Percentiles rank a stretch among this genome's conserved stretches.
Evolutionary conservation across 2,113 vertebrate species (phyloP).

Genomic region (Herpetotheres cachinnans): DNA sequence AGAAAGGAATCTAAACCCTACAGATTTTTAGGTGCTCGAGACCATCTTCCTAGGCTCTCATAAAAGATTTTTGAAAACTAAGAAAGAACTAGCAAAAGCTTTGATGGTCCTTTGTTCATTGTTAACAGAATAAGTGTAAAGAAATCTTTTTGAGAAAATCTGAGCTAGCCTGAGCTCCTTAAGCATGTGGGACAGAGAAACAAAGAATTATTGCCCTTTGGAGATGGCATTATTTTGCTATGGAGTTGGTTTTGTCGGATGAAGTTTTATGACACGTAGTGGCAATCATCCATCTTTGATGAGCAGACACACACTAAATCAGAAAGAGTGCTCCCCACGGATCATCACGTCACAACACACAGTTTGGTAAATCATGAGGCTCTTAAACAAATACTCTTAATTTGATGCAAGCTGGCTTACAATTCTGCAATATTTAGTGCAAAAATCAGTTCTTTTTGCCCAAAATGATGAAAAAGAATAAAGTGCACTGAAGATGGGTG

Average conservation of each 20-base stretch:
- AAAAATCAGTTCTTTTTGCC: neutral
- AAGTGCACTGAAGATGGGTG: neutral
- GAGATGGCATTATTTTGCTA: slow-evolving; percentile 53
- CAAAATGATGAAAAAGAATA: neutral
- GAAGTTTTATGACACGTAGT: slow-evolving; percentile 46
- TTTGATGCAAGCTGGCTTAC: neutral
- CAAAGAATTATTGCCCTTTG: slow-evolving; percentile 43
- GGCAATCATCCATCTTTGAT: slow-evolving; percentile 62
- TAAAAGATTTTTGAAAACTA: slow-evolving; percentile 47
- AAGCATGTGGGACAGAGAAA: slow-evolving; percentile 31
- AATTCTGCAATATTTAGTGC: neutral
- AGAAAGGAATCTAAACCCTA: neutral
- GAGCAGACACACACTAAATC: slow-evolving; percentile 58
- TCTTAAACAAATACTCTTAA: slow-evolving; percentile 29
- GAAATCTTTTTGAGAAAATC: slow-evolving; percentile 61
- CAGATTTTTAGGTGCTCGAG: slow-evolving; percentile 20
- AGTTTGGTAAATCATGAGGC: neutral
- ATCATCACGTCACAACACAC: slow-evolving; percentile 9
- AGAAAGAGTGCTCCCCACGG: slow-evolving; percentile 34
- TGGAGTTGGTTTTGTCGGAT: slow-evolving; percentile 55
- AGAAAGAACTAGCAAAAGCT: neutral
- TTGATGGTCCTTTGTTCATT: slow-evolving; percentile 26
- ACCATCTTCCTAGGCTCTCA: neutral
- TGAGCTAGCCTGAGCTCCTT: slow-evolving; percentile 31
- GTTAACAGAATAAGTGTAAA: neutral